These are phyloP conservation scores for Zalophus californianus DNA, from an alignment of 2,797 vertebrate species.

Conservation along the genomic window DNA sequence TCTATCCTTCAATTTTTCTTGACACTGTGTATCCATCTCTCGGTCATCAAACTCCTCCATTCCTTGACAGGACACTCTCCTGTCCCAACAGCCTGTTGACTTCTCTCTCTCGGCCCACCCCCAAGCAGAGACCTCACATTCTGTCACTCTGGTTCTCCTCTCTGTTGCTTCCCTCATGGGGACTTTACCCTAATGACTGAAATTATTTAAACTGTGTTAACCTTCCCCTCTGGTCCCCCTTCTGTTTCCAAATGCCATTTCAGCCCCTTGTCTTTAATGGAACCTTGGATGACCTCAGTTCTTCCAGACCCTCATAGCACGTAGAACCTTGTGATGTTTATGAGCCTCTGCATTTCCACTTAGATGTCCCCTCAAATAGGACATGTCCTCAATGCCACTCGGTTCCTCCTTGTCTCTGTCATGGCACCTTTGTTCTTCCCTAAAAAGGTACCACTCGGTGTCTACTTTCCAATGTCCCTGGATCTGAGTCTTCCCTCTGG, in stretches of 20 bases:
- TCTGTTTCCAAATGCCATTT: not conserved
- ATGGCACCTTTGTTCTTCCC: not conserved
- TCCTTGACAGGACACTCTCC: not conserved
- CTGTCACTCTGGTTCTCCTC: not conserved
- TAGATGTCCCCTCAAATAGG: not conserved
- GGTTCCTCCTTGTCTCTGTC: not conserved
- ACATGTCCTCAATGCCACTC: not conserved
- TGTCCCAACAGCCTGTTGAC: no score
- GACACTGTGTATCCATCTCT: not conserved
- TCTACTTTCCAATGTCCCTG: not conserved
- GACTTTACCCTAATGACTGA: not conserved
- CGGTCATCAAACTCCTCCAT: not conserved
- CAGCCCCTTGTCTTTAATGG: not conserved
- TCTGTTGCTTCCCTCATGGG: not conserved
- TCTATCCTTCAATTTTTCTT: not conserved
- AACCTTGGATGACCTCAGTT: not conserved
- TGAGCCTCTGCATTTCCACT: not conserved
- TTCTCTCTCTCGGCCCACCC: not conserved
- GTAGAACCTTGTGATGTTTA: not conserved
- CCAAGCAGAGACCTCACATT: not conserved
- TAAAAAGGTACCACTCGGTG: not conserved
- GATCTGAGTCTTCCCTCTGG: not conserved
- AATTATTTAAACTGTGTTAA: not conserved
- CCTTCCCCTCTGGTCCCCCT: no score
- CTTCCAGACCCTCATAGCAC: not conserved